Evolutionary conservation across 1,140 invertebrate genomes (phyloP).

Genomic region (Scylla paramamosain): DNA sequence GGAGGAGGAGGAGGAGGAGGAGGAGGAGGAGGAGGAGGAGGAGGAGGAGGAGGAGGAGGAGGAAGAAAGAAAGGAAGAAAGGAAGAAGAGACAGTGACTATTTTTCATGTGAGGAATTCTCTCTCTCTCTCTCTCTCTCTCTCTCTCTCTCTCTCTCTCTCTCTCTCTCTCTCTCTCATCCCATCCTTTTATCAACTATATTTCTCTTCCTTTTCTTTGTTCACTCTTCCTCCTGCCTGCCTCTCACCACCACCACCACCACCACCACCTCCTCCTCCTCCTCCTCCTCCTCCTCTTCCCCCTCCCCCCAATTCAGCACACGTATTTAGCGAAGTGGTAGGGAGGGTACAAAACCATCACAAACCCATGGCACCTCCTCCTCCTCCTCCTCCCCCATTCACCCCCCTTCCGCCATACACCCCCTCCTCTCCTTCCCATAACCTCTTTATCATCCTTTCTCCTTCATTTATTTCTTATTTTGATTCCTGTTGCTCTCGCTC

Average conservation of each 20-base stretch:
- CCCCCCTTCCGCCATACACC: not conserved
- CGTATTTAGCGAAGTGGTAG: constrained; percentile 9
- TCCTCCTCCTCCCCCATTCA: not conserved
- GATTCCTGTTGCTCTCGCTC: not conserved
- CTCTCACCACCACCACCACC: too few species aligned
- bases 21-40: not conserved
- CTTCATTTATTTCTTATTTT: constrained; percentile 14
- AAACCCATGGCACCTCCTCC: not conserved
- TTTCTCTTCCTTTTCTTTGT: too few species aligned
- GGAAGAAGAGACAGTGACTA: not conserved
- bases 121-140: not conserved
- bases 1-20: not conserved
- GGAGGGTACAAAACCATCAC: constrained; percentile 21
- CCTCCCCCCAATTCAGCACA: not conserved
- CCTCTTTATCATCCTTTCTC: not conserved
- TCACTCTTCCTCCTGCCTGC: too few species aligned
- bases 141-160: not conserved
- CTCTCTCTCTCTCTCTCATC: not conserved
- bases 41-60: not conserved
- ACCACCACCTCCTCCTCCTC: too few species aligned
- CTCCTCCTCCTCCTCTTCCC: not conserved
- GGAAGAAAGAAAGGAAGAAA: not conserved
- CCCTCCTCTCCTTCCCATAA: not conserved
- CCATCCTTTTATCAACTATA: too few species aligned
- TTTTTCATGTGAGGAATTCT: too few species aligned